Base-by-base conservation (phyloP, 2,113 vertebrate genomes). In the Gobio gobio region DNA sequence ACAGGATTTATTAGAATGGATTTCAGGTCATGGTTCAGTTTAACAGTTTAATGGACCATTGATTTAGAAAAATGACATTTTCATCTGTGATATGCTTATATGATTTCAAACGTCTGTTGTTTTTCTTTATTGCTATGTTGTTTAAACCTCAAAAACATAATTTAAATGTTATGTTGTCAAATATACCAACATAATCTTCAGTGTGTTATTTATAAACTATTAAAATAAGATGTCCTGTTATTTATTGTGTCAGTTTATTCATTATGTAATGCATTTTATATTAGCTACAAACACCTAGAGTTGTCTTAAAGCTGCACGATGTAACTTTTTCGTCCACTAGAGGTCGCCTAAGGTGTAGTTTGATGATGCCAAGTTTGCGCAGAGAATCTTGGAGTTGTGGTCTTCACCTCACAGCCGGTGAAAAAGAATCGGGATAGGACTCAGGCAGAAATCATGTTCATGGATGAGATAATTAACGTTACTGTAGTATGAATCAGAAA, bases 141-240 rank as follows among this genome's bases (percentile, higher is more conserved):
- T 63, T 85, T 70, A 43, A 70, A 61, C 47, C 49, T 84, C 0
- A 83, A 76, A 70, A 22, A 70, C 7, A 22, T 63, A 0, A 61
- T 47, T 75, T 83, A 75, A 75, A 74, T 83, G 72, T 64, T 59
- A 45, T 68, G 77, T 70, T 51, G 40, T 49, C 24, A 43, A 29
- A 61, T 79, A n/a, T 24, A 80, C 12, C n/a, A 45, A 63, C 40
- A 10, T 18, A 79, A 45, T 47, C 13, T 45, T 16, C 7, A 0
- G 8, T 26, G 56, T 61, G 78, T 79, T 78, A 59, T 78, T 79
- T 45, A 63, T 63, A 63, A 79, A 63, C 36, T 29, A 79, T 29
- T 79, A 79, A 79, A 79, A 26, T 45, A 63, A 63, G 40, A 63
- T 47, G 76, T 78, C 20, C 5, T 43, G n/a, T 47, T 13, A 26